Evolutionary conservation across 2,113 vertebrate genomes (phyloP).

Genomic region (Pygoscelis antarcticus): DNA sequence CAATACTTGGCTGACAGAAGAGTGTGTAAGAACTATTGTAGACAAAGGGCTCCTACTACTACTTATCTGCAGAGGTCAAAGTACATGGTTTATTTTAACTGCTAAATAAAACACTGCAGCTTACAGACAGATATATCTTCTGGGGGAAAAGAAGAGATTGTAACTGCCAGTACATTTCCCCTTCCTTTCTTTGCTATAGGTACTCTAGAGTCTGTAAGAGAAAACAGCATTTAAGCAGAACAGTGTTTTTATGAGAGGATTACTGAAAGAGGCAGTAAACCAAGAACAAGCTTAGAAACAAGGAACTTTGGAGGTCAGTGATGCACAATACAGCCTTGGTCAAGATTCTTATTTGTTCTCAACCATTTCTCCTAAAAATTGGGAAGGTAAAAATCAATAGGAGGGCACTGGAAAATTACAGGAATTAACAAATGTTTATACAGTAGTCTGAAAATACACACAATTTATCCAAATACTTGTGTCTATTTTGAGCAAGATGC

Average conservation of each 20-base stretch:
- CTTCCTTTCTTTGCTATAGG: neutral
- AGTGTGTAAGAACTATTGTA: neutral
- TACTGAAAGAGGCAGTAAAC: neutral
- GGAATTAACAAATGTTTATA: neutral
- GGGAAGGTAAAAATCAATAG: neutral
- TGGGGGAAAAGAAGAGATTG: neutral
- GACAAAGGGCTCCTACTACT: neutral
- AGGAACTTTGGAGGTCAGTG: neutral
- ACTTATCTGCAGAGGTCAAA: neutral
- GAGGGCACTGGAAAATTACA: neutral
- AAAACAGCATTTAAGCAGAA: neutral
- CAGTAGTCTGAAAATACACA: neutral
- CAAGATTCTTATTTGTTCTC: neutral
- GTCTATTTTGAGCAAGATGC: neutral
- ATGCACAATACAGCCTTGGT: neutral
- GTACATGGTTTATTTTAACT: neutral
- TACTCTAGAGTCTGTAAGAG: neutral
- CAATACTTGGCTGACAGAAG: neutral
- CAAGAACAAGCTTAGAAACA: neutral
- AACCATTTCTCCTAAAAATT: neutral
- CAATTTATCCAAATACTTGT: neutral
- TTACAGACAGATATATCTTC: neutral
- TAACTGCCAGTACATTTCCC: neutral
- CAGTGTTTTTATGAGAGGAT: neutral
- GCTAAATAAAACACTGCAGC: neutral